Percentiles rank a stretch among this genome's conserved stretches.
phyloP scores from a whole-genome alignment of 2,888 invertebrate genomes.

The Tillus elongatus region DNA sequence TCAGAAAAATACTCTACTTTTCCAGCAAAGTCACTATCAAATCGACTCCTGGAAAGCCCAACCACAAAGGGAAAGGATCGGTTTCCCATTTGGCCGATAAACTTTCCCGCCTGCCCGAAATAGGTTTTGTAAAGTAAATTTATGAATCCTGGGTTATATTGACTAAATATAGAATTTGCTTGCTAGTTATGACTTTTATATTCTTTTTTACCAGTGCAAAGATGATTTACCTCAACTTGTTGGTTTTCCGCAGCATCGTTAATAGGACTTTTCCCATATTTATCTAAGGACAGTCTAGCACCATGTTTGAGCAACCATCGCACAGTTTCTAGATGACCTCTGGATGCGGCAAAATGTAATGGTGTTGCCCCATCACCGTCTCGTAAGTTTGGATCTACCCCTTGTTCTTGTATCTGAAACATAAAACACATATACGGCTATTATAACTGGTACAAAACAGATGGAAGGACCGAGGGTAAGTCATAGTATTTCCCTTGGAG shows the following conservation, averaged over 20 bases:
- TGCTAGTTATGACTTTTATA: too few species aligned
- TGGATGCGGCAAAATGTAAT: conserved; percentile 78
- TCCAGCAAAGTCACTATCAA: too few species aligned
- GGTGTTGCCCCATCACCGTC: conserved; percentile 87
- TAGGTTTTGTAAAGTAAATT: too few species aligned
- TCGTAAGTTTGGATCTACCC: conserved; percentile 72
- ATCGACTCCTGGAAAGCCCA: too few species aligned
- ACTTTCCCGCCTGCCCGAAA: too few species aligned
- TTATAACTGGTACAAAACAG: too few species aligned
- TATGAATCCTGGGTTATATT: not conserved
- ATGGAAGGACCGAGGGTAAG: too few species aligned
- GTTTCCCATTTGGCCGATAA: too few species aligned
- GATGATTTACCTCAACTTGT: conserved; percentile 66
- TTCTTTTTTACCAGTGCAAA: conserved; percentile 4
- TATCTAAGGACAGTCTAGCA: conserved; percentile 70
- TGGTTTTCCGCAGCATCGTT: conserved; percentile 88
- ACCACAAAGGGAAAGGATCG: too few species aligned
- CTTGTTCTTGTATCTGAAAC: conserved; percentile 67
- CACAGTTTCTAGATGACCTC: conserved; percentile 70
- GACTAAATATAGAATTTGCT: conserved; percentile 5
- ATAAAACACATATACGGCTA: conserved; percentile 8
- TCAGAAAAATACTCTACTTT: too few species aligned
- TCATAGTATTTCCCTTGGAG: too few species aligned
- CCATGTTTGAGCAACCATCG: conserved; percentile 80
- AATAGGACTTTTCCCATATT: conserved; percentile 82